Evolutionary conservation across 2,888 invertebrate species (phyloP).

Genomic region (Palloptera scutellata): DNA sequence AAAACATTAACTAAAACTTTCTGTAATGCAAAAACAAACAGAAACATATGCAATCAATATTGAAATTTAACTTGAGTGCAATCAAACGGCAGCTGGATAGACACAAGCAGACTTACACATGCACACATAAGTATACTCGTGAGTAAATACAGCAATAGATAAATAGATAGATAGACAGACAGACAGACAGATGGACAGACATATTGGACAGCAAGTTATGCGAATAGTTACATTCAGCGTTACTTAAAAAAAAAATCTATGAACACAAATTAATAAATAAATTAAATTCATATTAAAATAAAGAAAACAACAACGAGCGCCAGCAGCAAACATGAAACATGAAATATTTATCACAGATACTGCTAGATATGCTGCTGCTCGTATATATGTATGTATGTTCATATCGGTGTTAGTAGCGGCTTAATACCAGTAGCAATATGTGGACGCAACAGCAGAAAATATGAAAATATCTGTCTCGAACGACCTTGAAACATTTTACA

Average conservation of each 20-base stretch:
- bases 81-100: no score
- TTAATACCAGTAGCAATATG: not conserved
- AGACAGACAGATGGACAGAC: not conserved
- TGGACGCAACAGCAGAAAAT: slow-evolving; percentile 5
- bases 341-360: no score
- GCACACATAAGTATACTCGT: no score
- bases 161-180: not conserved
- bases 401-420: no score
- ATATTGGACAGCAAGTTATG: slow-evolving; percentile 2
- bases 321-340: no score
- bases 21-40: slow-evolving; percentile 8
- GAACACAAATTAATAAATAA: not conserved
- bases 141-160: no score
- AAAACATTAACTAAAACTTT: not conserved
- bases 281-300: not conserved
- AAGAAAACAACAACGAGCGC: not conserved
- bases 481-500: no score
- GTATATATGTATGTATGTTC: no score
- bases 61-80: not conserved
- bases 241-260: not conserved
- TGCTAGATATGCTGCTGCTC: no score
- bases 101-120: no score
- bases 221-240: not conserved
- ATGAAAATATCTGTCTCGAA: not conserved
- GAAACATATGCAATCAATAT: not conserved